phyloP scores from a whole-genome alignment of 2,113 vertebrate species.

The Ptilonorhynchus violaceus region DNA sequence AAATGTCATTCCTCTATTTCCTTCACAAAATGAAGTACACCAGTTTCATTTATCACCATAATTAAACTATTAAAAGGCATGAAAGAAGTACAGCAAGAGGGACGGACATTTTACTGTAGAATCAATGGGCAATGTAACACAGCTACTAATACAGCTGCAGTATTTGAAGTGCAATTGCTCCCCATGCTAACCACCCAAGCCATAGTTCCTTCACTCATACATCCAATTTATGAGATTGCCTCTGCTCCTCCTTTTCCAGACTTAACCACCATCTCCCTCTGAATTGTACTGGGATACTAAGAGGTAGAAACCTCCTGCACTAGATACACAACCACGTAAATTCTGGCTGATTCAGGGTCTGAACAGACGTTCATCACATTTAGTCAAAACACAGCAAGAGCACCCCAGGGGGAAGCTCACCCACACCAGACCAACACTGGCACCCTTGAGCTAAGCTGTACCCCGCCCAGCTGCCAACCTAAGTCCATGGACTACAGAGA shows the following conservation, averaged over 20 bases:
- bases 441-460: neutral
- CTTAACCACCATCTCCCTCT: neutral
- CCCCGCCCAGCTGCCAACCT: neutral
- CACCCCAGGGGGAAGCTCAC: neutral
- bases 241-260: neutral
- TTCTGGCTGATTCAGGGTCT: accelerated
- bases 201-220: neutral
- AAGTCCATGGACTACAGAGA: neutral
- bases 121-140: neutral
- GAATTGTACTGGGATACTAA: neutral
- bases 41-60: neutral
- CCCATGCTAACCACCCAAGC: neutral
- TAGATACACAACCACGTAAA: neutral
- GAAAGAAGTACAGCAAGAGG: neutral
- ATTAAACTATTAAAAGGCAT: neutral
- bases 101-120: neutral
- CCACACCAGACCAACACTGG: neutral
- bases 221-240: neutral
- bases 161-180: neutral
- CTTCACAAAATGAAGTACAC: neutral
- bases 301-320: neutral
- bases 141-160: neutral
- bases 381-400: neutral
- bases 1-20: neutral
- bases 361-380: neutral